A percentile compares a stretch with the other conserved stretches of the same genome.
Evolutionary conservation across 2,113 vertebrate genomes (phyloP).

Genomic region (Desmodus rotundus): DNA sequence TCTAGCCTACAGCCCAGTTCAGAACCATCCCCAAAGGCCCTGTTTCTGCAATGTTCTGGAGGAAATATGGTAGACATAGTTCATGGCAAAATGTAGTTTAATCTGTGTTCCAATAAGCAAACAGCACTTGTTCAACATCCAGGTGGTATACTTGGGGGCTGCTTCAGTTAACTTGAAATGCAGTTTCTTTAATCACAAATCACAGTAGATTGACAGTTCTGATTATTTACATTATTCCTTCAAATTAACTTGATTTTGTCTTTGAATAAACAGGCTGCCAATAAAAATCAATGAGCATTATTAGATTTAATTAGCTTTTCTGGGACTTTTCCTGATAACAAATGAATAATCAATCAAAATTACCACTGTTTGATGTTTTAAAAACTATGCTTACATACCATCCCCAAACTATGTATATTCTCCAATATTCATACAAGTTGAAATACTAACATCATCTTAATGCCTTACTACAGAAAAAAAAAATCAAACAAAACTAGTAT

Average conservation of each 20-base stretch:
- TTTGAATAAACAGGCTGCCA: background rate
- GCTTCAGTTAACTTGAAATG: background rate
- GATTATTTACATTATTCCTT: constrained; percentile 17
- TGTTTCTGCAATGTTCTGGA: background rate
- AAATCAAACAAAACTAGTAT: background rate
- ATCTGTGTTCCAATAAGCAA: background rate
- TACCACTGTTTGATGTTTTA: background rate
- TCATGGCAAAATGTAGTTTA: background rate
- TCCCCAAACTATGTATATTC: background rate
- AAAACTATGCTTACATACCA: background rate
- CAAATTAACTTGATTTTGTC: background rate
- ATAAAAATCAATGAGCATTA: background rate
- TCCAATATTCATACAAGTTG: background rate
- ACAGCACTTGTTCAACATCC: background rate
- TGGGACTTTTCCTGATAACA: background rate
- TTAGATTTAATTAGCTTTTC: constrained; percentile 3
- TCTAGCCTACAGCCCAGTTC: background rate
- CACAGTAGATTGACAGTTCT: background rate
- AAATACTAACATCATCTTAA: background rate
- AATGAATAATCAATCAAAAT: constrained; percentile 35
- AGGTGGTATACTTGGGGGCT: background rate
- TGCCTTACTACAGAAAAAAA: background rate
- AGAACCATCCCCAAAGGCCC: background rate
- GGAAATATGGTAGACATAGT: background rate
- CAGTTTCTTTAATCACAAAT: background rate